phyloP scores from a whole-genome alignment of 2,888 invertebrate species.

The Ditylenchus weischeri region DNA sequence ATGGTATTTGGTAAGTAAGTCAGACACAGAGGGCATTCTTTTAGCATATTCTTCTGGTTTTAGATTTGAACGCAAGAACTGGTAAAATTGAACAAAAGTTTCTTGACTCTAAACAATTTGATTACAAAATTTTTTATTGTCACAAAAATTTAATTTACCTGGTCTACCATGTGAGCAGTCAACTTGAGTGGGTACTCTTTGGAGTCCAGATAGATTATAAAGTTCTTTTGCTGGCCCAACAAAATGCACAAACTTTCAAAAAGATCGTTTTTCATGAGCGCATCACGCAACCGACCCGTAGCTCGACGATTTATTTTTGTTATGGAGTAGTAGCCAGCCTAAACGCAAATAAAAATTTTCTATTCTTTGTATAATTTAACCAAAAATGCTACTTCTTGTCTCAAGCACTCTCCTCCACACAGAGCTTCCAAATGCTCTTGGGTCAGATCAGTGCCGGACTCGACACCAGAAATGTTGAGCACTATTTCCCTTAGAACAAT shows the following conservation, averaged over 20 bases:
- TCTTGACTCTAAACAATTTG: conserved; percentile 79
- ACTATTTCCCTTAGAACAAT: conserved; percentile 92
- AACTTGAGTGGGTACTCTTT: conserved; percentile 66
- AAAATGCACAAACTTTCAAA: conserved; percentile 84
- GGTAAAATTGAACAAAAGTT: conserved; percentile 93
- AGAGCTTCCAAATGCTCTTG: conserved; percentile 91
- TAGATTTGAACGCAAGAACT: conserved; percentile 86
- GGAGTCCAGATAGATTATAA: conserved; percentile 73
- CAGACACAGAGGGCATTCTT: conserved; percentile 39
- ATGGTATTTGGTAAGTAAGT: conserved; percentile 72
- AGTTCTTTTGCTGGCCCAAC: conserved; percentile 93
- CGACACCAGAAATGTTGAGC: conserved; percentile 98
- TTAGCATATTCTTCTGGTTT: conserved; percentile 83
- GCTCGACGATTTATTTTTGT: conserved; percentile 87
- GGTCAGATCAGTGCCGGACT: conserved; percentile 92
- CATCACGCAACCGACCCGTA: conserved; percentile 87
- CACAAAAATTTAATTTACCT: conserved; percentile 59
- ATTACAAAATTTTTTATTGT: neutral
- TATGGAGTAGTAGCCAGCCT: conserved; percentile 96
- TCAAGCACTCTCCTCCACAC: conserved; percentile 89
- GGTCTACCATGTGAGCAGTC: conserved; percentile 74
- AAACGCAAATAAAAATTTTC: conserved; percentile 35
- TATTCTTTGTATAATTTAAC: conserved; percentile 1
- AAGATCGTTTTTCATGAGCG: conserved; percentile 85
- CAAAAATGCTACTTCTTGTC: conserved; percentile 74